A percentile compares a stretch with the other conserved stretches of the same genome.
Conservation (phyloP, 2,888 invertebrate genomes). For the Himalopsyche anomala region DNA sequence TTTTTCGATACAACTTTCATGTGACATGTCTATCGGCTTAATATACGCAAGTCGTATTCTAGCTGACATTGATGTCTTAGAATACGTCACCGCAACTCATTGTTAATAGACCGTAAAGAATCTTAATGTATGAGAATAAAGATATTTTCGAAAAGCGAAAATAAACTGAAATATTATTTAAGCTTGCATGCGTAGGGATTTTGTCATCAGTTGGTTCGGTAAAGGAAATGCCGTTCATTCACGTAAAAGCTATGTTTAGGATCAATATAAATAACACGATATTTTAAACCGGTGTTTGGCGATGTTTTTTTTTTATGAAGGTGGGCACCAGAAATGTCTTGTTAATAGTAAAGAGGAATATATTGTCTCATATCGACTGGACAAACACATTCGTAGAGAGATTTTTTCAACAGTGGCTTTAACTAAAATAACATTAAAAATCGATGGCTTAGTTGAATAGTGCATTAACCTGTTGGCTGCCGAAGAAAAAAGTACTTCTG, state of each 20-base stretch:
- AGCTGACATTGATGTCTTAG: background rate
- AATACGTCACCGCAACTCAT: slow-evolving; percentile 12
- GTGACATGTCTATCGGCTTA: slow-evolving; percentile 31
- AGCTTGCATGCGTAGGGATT: background rate
- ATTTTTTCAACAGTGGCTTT: too few species aligned
- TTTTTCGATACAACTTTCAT: background rate
- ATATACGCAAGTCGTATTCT: background rate
- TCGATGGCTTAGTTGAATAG: too few species aligned
- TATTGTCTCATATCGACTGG: too few species aligned
- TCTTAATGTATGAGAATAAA: slow-evolving; percentile 16
- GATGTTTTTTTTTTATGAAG: too few species aligned
- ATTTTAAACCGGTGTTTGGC: too few species aligned
- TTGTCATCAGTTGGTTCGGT: background rate
- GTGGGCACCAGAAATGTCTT: too few species aligned
- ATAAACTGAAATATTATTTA: background rate
- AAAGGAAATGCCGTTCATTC: background rate
- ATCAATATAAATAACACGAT: too few species aligned
- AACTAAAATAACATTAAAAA: too few species aligned
- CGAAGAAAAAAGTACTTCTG: too few species aligned
- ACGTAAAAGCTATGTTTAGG: background rate
- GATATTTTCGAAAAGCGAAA: slow-evolving; percentile 27
- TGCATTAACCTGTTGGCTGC: too few species aligned
- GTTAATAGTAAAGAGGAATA: too few species aligned
- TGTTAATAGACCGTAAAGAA: slow-evolving; percentile 49
- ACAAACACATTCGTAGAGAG: too few species aligned